These are phyloP conservation scores for Hozukius guyotensis DNA, from an alignment of 2,797 vertebrate genomes.

Conservation along the genomic window DNA sequence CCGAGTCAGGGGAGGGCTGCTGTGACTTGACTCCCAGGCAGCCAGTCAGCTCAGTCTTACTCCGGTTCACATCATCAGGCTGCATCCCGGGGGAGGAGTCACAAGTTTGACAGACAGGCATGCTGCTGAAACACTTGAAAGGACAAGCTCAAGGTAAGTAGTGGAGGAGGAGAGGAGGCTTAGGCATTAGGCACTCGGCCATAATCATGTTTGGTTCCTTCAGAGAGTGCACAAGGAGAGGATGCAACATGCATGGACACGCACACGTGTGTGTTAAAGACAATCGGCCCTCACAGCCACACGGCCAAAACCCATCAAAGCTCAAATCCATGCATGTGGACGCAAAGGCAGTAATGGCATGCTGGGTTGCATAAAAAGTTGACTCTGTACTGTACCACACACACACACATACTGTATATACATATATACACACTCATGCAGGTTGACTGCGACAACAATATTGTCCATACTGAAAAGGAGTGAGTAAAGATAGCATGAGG, in stretches of 20 bases:
- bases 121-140: slow-evolving; percentile 50
- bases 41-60: slow-evolving; percentile 37
- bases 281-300: slow-evolving; percentile 12
- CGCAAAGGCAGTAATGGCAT: neutral
- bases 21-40: slow-evolving; percentile 38
- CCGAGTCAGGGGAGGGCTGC: slow-evolving; percentile 26
- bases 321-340: slow-evolving; percentile 11
- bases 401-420: neutral
- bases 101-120: slow-evolving; percentile 54
- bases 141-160: slow-evolving; percentile 66
- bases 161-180: slow-evolving; percentile 37
- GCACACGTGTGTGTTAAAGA: slow-evolving; percentile 13
- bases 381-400: neutral
- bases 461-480: slow-evolving; percentile 17
- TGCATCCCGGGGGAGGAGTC: slow-evolving; percentile 58
- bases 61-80: slow-evolving; percentile 54
- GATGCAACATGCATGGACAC: slow-evolving; percentile 28
- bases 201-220: slow-evolving; percentile 60
- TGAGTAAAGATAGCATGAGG: slow-evolving; percentile 45
- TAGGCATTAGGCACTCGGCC: slow-evolving; percentile 29
- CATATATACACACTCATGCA: neutral
- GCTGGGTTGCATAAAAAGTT: slow-evolving; percentile 2
- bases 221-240: slow-evolving; percentile 18
- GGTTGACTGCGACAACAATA: slow-evolving; percentile 28
- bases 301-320: slow-evolving; percentile 2